These are phyloP conservation scores for Halocynthia aurantium DNA, from an alignment of 23 tunicate species.

Conservation along the genomic window DNA sequence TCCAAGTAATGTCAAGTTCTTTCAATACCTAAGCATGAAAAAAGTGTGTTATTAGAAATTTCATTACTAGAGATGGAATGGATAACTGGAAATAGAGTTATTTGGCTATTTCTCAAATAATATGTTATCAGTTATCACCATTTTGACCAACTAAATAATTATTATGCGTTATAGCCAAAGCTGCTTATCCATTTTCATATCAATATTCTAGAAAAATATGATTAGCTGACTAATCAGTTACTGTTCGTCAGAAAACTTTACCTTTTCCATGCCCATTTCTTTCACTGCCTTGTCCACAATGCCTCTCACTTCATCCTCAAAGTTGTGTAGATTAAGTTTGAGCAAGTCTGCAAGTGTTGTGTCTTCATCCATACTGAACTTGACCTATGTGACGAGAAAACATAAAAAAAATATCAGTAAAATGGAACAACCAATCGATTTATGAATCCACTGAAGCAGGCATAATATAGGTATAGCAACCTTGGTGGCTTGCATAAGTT, in stretches of 20 bases:
- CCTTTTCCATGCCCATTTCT: constrained; percentile 99
- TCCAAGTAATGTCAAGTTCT: constrained; percentile 87
- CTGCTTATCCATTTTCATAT: too few relatives aligned
- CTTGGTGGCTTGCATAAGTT: constrained; percentile 96
- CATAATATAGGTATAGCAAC: constrained; percentile 16
- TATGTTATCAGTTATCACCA: too few relatives aligned
- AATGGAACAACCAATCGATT: neutral
- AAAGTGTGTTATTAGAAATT: neutral
- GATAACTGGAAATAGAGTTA: too few relatives aligned
- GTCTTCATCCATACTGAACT: constrained; percentile 82
- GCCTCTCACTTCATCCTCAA: constrained; percentile 94
- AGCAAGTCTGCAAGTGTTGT: constrained; percentile 90
- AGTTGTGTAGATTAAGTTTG: constrained; percentile 85
- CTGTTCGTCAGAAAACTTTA: neutral
- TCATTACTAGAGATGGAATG: neutral
- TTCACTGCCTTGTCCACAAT: constrained; percentile 96
- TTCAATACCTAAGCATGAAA: constrained; percentile 55
- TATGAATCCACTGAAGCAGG: neutral
- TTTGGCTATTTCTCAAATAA: too few relatives aligned
- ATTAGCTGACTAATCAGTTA: neutral
- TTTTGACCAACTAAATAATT: too few relatives aligned
- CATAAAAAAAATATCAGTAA: neutral
- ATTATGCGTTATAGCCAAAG: too few relatives aligned
- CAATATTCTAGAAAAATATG: too few relatives aligned
- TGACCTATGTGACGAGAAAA: constrained; percentile 41